Evolutionary conservation across 2,113 vertebrate species (phyloP), one percentile per base, ranked within the genome.

Genomic region (Epinephelus lanceolatus): DNA sequence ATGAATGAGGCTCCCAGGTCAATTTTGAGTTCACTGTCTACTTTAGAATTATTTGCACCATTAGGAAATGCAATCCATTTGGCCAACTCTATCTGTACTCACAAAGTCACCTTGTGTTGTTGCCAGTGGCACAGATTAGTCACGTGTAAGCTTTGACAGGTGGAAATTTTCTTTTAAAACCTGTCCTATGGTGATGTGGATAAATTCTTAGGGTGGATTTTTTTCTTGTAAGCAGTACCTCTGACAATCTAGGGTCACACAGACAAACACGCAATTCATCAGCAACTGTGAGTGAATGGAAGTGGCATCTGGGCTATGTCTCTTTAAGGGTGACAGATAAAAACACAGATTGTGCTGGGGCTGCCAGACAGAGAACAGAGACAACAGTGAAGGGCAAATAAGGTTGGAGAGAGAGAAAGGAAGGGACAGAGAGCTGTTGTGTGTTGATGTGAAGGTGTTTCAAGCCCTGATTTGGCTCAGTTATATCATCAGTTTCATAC

Each of bases 241-340:
- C 14, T 23, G 23, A 69, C 61, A 37, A 21, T 51, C 19, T 18
- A n/a, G 18, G 23, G 56, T 70, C 17, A 47, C 49, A 74, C 55
- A 60, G 45, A 61, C 61, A 77, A 9, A 80, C 56, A 61, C 60
- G 60, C 59, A 53, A 30, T 52, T 65, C 14, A 65, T 53, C 78
- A 67, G 17, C 47, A 11, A 47, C 61, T 49, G 53, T 45, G 21
- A 18, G 55, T 33, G 56, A 42, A 18, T 30, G 23, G 13, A 25
- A 52, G 23, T 47, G 80, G 76, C 66, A 47, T 78, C 82, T 85
- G 82, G 72, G 57, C 62, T 80, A 66, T 49, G 51, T 86, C 71
- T 79, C 49, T 66, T 69, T 33, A 62, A 79, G 52, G 4, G 63
- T 37, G 45, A 71, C 27, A 3, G 69, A 81, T 81, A 78, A 81